These are phyloP conservation scores for Syngnathus floridae DNA, from an alignment of 2,113 vertebrate species.

Conservation along the genomic window DNA sequence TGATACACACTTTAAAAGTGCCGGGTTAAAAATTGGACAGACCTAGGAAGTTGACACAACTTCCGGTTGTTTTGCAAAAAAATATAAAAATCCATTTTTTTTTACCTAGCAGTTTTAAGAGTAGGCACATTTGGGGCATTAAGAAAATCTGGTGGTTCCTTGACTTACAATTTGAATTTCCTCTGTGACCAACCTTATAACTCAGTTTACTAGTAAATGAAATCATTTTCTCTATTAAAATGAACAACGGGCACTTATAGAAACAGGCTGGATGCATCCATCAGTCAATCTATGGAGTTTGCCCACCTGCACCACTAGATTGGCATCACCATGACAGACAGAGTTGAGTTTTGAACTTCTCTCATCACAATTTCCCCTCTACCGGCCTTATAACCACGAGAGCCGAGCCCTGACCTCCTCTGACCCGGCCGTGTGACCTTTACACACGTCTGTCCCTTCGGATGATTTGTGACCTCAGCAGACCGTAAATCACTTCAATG, in stretches of 20 bases:
- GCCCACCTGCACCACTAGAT: neutral
- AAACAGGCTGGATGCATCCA: neutral
- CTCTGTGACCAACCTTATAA: neutral
- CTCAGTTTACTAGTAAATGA: neutral
- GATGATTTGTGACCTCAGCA: slow-evolving; percentile 42
- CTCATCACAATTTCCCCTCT: slow-evolving; percentile 40
- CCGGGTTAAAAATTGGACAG: too few relatives aligned
- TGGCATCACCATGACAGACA: slow-evolving; percentile 16
- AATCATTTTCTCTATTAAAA: neutral
- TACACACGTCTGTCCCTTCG: slow-evolving; percentile 34
- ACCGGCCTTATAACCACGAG: slow-evolving; percentile 11
- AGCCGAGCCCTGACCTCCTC: slow-evolving; percentile 39
- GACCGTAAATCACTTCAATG: slow-evolving; percentile 56
- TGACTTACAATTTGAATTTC: neutral
- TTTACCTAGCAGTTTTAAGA: neutral
- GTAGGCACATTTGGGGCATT: neutral
- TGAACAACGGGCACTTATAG: neutral
- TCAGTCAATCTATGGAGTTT: neutral
- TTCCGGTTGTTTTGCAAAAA: too few relatives aligned
- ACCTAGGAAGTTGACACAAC: too few relatives aligned
- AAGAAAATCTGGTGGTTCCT: neutral
- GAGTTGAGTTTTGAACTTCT: slow-evolving; percentile 50
- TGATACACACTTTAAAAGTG: too few relatives aligned
- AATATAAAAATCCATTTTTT: too few relatives aligned
- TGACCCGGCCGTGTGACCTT: slow-evolving; percentile 38